Conservation (phyloP, 1,140 invertebrate genomes). For the Arion vulgaris region DNA sequence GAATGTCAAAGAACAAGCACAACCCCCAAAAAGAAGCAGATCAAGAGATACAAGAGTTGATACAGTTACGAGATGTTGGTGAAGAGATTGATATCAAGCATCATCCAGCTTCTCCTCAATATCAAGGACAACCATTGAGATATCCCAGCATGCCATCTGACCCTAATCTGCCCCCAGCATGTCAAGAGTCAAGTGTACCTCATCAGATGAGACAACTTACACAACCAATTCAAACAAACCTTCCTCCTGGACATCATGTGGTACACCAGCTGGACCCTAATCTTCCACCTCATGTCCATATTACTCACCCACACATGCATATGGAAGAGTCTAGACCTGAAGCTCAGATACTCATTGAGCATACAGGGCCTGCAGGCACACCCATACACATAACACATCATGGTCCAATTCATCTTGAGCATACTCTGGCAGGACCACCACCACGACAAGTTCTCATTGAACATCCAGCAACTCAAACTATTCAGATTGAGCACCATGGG, state of each 20-base stretch:
- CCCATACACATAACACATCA: conserved; percentile 33
- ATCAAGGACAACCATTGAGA: conserved; percentile 33
- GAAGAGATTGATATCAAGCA: conserved; percentile 1
- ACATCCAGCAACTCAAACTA: not conserved
- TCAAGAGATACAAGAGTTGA: not conserved
- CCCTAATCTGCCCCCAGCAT: conserved; percentile 22
- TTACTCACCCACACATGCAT: conserved; percentile 27
- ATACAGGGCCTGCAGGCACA: not conserved
- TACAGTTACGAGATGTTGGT: not conserved
- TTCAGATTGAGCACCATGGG: conserved; percentile 33
- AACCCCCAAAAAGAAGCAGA: not conserved
- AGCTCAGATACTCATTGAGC: conserved; percentile 33
- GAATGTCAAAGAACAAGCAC: conserved; percentile 28
- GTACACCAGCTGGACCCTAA: conserved; percentile 30
- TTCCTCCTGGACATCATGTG: conserved; percentile 25
- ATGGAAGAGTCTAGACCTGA: conserved; percentile 12
- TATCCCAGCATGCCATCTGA: conserved; percentile 36
- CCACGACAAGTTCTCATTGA: conserved; percentile 17
- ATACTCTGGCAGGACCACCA: conserved; percentile 37
- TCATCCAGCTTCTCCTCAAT: conserved; percentile 32
- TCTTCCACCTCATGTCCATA: conserved; percentile 22
- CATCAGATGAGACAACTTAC: not conserved
- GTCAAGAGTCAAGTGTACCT: conserved; percentile 7
- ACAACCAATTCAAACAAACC: not conserved
- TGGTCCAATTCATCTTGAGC: conserved; percentile 15